Percentiles rank a stretch among this genome's conserved stretches.
These are phyloP conservation scores for Calephelis nemesis DNA, from an alignment of 1,140 invertebrate genomes.

Conservation along the genomic window DNA sequence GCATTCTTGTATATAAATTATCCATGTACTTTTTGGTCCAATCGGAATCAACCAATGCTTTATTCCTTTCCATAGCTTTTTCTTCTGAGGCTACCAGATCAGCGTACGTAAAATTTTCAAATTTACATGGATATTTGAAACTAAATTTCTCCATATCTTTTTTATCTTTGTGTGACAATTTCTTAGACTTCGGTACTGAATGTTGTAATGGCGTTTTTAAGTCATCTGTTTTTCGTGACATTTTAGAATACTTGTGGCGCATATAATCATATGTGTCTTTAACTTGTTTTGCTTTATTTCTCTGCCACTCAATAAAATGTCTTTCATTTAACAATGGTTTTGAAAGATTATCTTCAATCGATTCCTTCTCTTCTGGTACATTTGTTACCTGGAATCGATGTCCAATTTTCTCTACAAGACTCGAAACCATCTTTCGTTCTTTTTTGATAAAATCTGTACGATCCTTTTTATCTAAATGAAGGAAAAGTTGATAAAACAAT, in stretches of 20 bases:
- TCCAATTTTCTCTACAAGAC: conserved; percentile 57
- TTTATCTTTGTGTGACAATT: conserved; percentile 46
- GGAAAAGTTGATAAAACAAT: conserved; percentile 81
- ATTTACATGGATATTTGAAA: conserved; percentile 55
- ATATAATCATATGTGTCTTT: conserved; percentile 64
- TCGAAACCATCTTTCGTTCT: conserved; percentile 69
- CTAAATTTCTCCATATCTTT: conserved; percentile 64
- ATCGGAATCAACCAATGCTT: conserved; percentile 49
- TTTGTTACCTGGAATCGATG: conserved; percentile 60
- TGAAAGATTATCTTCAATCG: conserved; percentile 58
- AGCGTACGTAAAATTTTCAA: conserved; percentile 61
- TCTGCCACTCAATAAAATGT: conserved; percentile 79
- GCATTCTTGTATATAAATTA: conserved; percentile 54
- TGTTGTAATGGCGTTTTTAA: conserved; percentile 37
- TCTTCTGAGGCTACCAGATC: conserved; percentile 57
- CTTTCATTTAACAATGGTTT: conserved; percentile 68
- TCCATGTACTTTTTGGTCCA: conserved; percentile 60
- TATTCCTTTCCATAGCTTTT: conserved; percentile 48
- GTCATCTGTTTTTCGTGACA: conserved; percentile 49
- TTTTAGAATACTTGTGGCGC: conserved; percentile 60
- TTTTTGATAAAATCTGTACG: conserved; percentile 76
- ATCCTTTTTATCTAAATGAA: conserved; percentile 80
- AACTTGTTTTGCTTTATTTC: conserved; percentile 66
- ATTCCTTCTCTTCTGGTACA: conserved; percentile 44
- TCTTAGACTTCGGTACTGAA: conserved; percentile 25